A percentile compares a stretch with the other conserved stretches of the same genome.
Evolutionary conservation across 2,113 vertebrate species (phyloP).

Genomic region (Oreochromis tanganicae): DNA sequence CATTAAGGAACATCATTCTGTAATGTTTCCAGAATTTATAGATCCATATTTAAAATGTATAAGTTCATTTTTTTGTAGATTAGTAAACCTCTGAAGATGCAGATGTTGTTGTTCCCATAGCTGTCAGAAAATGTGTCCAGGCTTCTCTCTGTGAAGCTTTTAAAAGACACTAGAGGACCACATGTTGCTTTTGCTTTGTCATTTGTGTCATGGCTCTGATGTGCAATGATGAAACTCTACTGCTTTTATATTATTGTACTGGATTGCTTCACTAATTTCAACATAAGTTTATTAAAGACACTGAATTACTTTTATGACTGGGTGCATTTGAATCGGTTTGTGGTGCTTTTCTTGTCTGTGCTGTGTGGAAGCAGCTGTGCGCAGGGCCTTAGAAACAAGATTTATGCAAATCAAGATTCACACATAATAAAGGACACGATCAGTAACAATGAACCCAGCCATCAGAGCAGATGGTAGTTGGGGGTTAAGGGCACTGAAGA

Average conservation of each 20-base stretch:
- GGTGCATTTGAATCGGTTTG: not conserved
- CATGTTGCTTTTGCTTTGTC: not conserved
- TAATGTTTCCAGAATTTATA: not conserved
- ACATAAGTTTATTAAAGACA: not conserved
- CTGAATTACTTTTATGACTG: not conserved
- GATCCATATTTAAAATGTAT: not conserved
- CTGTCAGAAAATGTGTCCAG: not conserved
- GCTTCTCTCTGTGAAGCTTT: not conserved
- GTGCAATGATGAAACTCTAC: not conserved
- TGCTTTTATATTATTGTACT: not conserved
- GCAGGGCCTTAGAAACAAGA: not conserved
- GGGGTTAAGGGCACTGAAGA: not conserved
- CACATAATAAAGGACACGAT: not conserved
- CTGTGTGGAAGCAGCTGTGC: not conserved
- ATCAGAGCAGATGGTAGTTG: not conserved
- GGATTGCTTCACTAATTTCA: not conserved
- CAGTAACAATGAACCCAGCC: not conserved
- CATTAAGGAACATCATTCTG: not conserved
- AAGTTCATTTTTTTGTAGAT: not conserved
- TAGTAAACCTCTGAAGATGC: not conserved
- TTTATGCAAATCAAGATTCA: not conserved
- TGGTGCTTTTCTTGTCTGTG: not conserved
- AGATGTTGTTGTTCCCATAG: not conserved
- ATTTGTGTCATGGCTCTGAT: not conserved
- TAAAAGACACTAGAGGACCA: not conserved